Evolutionary conservation across 92 coral and sea anemone species (phyloP), one percentile per base, ranked within the genome.

Genomic region (Epizoanthus rinbou): DNA sequence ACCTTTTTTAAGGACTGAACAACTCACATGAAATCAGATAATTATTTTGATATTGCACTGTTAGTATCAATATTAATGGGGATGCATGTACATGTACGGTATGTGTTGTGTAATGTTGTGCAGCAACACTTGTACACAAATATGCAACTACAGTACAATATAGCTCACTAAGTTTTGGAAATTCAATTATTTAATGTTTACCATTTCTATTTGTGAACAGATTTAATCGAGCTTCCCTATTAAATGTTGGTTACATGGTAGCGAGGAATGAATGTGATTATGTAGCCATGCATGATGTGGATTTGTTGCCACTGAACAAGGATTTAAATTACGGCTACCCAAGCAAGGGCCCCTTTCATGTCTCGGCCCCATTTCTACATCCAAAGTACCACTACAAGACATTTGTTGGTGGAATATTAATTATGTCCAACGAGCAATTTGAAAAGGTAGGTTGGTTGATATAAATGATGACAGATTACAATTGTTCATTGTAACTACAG

Each of bases 201-300:
- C 3, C 6, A 37, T 37, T 37, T 37, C 6, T 37, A 6, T 37
- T 37, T 37, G 5, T 57, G 75, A 39, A 25, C 88, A 95, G 99
- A 86, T 96, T 96, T 86, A 96, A 96, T 72, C 91, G 99, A 78
- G 99, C 99, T 33, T 85, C 98, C 14, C 92, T 96, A 17, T 81
- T 96, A 58, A 96, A 96, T 87, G 95, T 87, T 66, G 99, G 99
- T 37, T 96, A 76, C 81, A 75, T 96, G 64, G 87, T 85, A 31
- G 99, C 99, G 60, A 88, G 91, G 71, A 91, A 96, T 64, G 84
- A 90, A 57, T 96, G 99, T 89, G 99, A 96, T 84, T 96, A 96
- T 79, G 86, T 96, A 72, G 98, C 93, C 45, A 96, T 96, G 99
- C 99, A 96, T 84, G 99, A 96, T 43, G 99, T 96, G 45, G 99